A percentile compares a stretch with the other conserved stretches of the same genome.
These are phyloP conservation scores for Cyrtonyx montezumae DNA, from an alignment of 2,113 vertebrate species.

Conservation along the genomic window DNA sequence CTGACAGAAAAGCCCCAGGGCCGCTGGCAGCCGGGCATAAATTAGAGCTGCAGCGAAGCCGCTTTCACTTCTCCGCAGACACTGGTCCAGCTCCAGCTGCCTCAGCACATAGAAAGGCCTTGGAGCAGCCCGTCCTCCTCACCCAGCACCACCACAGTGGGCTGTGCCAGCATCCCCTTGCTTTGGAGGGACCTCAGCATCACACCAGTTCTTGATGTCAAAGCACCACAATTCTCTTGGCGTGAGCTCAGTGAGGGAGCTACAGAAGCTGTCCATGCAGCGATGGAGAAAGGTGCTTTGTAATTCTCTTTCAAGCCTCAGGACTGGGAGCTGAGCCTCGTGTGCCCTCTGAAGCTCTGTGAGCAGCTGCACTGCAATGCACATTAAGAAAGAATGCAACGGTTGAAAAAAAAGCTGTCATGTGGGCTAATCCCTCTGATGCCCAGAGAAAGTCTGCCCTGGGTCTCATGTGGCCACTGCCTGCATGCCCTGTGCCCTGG, in stretches of 20 bases:
- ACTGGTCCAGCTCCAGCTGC: constrained; percentile 39
- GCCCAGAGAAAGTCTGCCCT: not conserved
- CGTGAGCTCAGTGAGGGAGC: not conserved
- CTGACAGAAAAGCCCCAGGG: constrained; percentile 49
- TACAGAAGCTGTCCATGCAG: not conserved
- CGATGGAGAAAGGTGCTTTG: not conserved
- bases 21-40: constrained; percentile 38
- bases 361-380: not conserved
- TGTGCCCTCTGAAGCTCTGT: not conserved
- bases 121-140: constrained; percentile 4
- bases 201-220: not conserved
- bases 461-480: not conserved
- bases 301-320: not conserved
- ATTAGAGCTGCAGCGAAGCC: constrained; percentile 53
- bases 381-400: not conserved
- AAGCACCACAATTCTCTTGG: accelerated
- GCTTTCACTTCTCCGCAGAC: constrained; percentile 45
- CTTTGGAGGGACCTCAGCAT: not conserved
- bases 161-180: accelerated
- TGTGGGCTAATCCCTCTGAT: not conserved
- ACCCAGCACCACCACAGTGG: accelerated
- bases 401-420: not conserved
- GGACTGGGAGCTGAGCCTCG: not conserved
- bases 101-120: not conserved
- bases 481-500: accelerated